Base-by-base conservation (phyloP, 2,888 invertebrate genomes). In the Trichacis sp. region DNA sequence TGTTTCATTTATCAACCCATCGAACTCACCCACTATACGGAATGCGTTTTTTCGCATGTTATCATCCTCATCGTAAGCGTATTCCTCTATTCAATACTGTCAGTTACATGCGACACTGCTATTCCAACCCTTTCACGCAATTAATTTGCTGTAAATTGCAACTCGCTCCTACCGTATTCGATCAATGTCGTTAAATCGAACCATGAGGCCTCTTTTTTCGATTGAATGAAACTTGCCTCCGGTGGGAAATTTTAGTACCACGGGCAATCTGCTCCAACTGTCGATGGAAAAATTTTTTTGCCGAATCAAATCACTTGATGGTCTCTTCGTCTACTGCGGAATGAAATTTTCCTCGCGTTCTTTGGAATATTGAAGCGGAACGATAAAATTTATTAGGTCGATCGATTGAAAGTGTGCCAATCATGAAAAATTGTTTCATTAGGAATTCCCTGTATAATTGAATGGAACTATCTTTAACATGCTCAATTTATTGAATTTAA, bases 81-180 rank as follows among this genome's bases (percentile, higher is more conserved):
- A 47, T 51, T 61, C 38, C 33, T 53, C 49, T 61, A 50, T 61
- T 55, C 51, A 51, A 15, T 38, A 19, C 36, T 29, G 3, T 36
- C 48, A 47, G 24, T 43, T 53, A 49, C 47, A 15, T 19, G 48
- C n/a, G 43, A 52, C 17, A 14, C 47, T 17, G 29, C 17, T 20
- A 17, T 51, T 29, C 38, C 42, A 47, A 52, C 71, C 67, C 71
- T 74, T 78, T 77, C 74, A 73, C 70, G 73, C 76, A 77, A 77
- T 77, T 77, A 78, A 75, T 70, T 61, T 50, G 65, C 52, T 68
- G 65, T 72, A 72, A 77, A 77, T 77, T 77, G 76, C 72, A 69
- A 65, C 36, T 51, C 24, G 20, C 19, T 24, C 73, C 70, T 71
- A 73, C 74, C 68, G 69, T 51, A 70, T 67, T 71, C 69, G 52